Evolutionary conservation across 2,888 invertebrate species (phyloP), one percentile per base, ranked within the genome.

Genomic region (Eucera pruinosa): DNA sequence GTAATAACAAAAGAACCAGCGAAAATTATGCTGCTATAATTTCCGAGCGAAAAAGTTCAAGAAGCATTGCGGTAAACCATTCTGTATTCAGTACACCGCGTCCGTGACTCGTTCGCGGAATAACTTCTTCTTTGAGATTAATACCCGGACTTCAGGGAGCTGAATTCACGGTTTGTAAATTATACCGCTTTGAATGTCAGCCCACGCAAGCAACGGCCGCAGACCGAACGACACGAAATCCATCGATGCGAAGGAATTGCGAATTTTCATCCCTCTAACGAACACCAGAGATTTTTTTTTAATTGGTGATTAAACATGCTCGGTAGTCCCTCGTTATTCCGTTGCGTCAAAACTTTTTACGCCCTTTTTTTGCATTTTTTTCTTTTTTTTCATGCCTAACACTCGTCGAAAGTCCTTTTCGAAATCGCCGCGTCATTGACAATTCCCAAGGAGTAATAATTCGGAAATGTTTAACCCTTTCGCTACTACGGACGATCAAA

Each of bases 271-370:
- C 48, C 15, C 9, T 15, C 43, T 60, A 52, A 55, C 70, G 78
- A 71, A 45, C 30, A 45, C 4, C 18, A 13, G 23, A n/a, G 2
- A 36, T 48, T 69, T 58, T 65, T 60, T 68, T 75, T 82, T 50
- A 79, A 71, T 71, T 75, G 75, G 66, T 52, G 70, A 79, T 82
- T 82, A 75, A 81, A 61, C 58, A 39, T 39, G 48, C 36, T 52
- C 47, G 47, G 33, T 20, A 20, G 52, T 43, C 41, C 52, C 67
- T 74, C 67, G 70, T 82, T 79, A 81, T 57, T 39, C 30, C 48
- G 50, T 45, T 2, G 25, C 43, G 47, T 20, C 48, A 11, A 39
- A 27, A n/a, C 2, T 23, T 65, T 23, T 13, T 18, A 20, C 23
- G n/a, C 4, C 15, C 41, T 3, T 5, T 18, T 13, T 36, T 39